Percentiles rank a stretch among this genome's conserved stretches.
phyloP scores from a whole-genome alignment of 2,888 invertebrate genomes.

The Bembecia ichneumoniformis region DNA sequence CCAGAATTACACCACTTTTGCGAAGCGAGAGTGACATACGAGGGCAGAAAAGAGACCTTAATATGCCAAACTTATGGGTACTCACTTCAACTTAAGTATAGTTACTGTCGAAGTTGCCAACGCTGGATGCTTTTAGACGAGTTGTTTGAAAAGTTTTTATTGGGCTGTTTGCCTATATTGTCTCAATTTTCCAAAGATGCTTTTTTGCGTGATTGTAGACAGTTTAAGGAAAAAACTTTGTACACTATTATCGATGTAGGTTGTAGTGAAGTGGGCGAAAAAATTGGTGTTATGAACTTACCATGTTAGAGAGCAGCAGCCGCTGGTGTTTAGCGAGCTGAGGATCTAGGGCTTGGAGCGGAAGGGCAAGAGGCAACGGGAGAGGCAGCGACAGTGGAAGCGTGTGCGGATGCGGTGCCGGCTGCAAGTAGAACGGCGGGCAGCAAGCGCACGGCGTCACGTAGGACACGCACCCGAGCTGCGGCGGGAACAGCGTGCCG shows the following conservation, averaged over 20 bases:
- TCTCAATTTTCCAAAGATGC: no score
- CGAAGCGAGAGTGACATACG: constrained; percentile 28
- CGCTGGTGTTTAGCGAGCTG: constrained; percentile 68
- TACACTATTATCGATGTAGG: no score
- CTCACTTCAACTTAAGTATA: constrained; percentile 42
- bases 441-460: constrained; percentile 69
- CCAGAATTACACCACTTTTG: no score
- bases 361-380: constrained; percentile 60
- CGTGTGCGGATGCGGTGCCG: constrained; percentile 53
- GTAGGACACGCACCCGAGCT: constrained; percentile 71
- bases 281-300: constrained; percentile 34
- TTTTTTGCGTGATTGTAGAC: no score
- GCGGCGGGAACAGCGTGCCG: constrained; percentile 73
- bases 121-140: constrained; percentile 28
- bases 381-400: constrained; percentile 59
- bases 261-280: constrained; percentile 24
- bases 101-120: constrained; percentile 47
- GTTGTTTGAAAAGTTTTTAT: constrained; percentile 33
- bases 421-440: constrained; percentile 63
- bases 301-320: constrained; percentile 72
- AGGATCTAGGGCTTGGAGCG: constrained; percentile 63
- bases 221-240: no score
- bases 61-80: constrained; percentile 55
- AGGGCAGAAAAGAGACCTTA: constrained; percentile 45
- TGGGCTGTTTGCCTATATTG: constrained; percentile 12